Evolutionary conservation across 2,888 invertebrate species (phyloP).

Genomic region (Philaethria dido): DNA sequence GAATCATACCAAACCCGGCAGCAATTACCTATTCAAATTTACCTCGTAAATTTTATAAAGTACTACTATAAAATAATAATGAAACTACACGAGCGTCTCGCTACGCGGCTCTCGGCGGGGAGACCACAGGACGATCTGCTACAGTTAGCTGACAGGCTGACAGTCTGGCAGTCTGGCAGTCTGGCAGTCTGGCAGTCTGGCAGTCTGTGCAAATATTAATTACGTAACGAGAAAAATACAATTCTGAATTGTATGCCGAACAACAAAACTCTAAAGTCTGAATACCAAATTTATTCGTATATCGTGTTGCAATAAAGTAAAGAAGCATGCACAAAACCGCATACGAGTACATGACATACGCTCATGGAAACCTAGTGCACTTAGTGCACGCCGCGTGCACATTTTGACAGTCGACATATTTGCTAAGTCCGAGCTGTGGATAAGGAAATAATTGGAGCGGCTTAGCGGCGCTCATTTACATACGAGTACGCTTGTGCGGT

Average conservation of each 20-base stretch:
- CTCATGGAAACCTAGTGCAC: background rate
- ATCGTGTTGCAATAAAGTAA: background rate
- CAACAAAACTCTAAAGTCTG: background rate
- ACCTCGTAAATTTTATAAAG: constrained; percentile 29
- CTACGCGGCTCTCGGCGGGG: background rate
- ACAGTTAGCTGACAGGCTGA: background rate
- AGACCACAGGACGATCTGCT: background rate
- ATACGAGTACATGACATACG: background rate
- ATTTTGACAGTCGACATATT: constrained; percentile 26
- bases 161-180: too few species aligned
- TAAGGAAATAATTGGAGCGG: constrained; percentile 21
- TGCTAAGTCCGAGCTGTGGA: background rate
- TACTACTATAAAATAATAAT: constrained; percentile 16
- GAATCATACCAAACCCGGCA: constrained; percentile 34
- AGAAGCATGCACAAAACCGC: background rate
- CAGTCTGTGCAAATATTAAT: background rate
- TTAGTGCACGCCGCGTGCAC: constrained; percentile 1
- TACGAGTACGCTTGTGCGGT: background rate
- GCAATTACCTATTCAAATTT: constrained; percentile 40
- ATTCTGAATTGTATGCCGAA: background rate
- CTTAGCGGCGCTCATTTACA: constrained; percentile 17
- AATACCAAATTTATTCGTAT: background rate
- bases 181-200: background rate
- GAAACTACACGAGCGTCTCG: constrained; percentile 11
- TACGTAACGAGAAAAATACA: background rate